Conservation (phyloP, 2,113 vertebrate genomes). For the Tachysurus fulvidraco region DNA sequence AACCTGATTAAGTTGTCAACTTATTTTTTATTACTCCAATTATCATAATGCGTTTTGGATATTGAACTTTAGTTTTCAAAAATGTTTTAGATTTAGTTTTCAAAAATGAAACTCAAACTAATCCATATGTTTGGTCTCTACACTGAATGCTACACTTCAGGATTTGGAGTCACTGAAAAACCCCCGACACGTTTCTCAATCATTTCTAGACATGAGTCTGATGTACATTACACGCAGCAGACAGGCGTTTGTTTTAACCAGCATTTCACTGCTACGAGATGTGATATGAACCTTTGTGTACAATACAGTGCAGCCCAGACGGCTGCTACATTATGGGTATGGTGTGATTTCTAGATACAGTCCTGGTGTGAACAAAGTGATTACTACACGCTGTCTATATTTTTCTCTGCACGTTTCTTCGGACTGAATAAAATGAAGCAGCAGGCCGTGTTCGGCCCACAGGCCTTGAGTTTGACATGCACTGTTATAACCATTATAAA, state of each 20-base stretch:
- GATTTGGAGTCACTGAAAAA: not conserved
- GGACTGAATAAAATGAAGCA: not conserved
- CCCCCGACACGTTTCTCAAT: not conserved
- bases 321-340: not conserved
- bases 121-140: not conserved
- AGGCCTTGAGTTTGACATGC: not conserved
- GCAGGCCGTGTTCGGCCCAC: not conserved
- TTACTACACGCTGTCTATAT: not conserved
- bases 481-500: not conserved
- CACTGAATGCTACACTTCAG: not conserved
- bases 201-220: not conserved
- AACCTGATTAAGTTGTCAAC: too few species aligned
- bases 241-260: not conserved
- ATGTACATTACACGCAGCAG: not conserved
- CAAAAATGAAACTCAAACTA: too few species aligned
- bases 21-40: too few species aligned
- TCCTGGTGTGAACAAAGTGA: not conserved
- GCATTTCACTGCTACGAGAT: not conserved
- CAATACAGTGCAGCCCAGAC: not conserved
- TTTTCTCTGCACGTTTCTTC: not conserved
- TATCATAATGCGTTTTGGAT: too few species aligned
- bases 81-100: too few species aligned
- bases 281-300: not conserved
- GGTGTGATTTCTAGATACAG: constrained; percentile 10
- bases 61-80: too few species aligned